phyloP scores from a whole-genome alignment of 2,113 vertebrate genomes.

The Litocranius walleri region DNA sequence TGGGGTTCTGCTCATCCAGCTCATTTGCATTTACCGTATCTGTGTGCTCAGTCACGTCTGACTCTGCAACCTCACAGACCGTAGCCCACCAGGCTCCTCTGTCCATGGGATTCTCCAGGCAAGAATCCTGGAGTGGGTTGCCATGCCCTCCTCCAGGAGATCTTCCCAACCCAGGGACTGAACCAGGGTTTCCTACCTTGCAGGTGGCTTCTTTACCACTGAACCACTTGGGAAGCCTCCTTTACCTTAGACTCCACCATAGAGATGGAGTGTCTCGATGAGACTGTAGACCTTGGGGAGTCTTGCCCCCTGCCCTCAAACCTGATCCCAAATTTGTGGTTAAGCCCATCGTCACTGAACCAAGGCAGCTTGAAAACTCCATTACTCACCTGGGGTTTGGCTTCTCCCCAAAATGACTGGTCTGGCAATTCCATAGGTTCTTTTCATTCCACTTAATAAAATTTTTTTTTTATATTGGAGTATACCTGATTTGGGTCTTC shows the following conservation, averaged over 20 bases:
- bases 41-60: too few species aligned
- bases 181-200: not conserved
- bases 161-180: not conserved
- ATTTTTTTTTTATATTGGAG: not conserved
- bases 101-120: too few species aligned
- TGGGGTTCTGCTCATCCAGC: too few species aligned
- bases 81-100: too few species aligned
- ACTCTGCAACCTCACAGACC: too few species aligned
- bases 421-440: not conserved
- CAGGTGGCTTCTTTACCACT: not conserved
- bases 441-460: not conserved
- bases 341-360: not conserved
- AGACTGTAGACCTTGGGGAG: not conserved
- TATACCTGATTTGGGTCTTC: not conserved
- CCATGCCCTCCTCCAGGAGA: too few species aligned
- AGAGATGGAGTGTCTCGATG: fast-evolving
- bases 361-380: too few species aligned
- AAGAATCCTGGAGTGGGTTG: too few species aligned
- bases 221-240: not conserved
- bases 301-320: fast-evolving
- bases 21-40: not conserved
- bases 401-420: not conserved
- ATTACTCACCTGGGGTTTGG: not conserved
- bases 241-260: not conserved
- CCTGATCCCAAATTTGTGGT: not conserved